Conservation (phyloP, 2,113 vertebrate genomes). For the Oryctolagus cuniculus region DNA sequence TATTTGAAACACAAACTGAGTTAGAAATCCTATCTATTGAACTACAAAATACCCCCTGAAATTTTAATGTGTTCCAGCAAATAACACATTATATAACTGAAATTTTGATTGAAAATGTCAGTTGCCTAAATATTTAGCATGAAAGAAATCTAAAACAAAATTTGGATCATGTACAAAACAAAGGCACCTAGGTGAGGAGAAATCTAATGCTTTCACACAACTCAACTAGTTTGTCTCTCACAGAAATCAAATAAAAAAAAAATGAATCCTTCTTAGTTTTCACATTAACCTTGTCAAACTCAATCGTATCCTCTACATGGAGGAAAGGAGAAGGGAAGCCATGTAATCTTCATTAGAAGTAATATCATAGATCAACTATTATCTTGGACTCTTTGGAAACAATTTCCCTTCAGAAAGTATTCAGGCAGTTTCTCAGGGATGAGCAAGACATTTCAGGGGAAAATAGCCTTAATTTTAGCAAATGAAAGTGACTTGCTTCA, state of each 20-base stretch:
- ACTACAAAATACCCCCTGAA: too few relatives aligned
- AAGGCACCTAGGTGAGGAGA: neutral
- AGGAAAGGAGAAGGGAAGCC: neutral
- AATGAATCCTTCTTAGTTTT: neutral
- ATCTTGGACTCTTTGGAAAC: neutral
- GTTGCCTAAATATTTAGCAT: too few relatives aligned
- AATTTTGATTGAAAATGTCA: too few relatives aligned
- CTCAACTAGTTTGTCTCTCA: neutral
- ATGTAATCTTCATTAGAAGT: neutral
- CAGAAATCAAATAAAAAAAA: neutral
- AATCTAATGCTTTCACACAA: neutral
- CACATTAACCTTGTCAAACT: neutral
- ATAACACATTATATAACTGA: too few relatives aligned
- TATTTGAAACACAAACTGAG: too few relatives aligned
- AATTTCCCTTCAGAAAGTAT: neutral
- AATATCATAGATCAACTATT: neutral
- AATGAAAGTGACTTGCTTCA: constrained; percentile 17
- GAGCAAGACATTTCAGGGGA: neutral
- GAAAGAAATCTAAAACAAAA: too few relatives aligned
- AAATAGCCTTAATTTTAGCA: constrained; percentile 37
- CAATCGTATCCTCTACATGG: neutral
- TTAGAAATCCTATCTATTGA: too few relatives aligned
- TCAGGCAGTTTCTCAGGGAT: constrained; percentile 3
- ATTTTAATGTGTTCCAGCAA: too few relatives aligned
- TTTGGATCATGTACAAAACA: too few relatives aligned